phyloP scores from a whole-genome alignment of 2,888 invertebrate species.

The Amorpha juglandis region DNA sequence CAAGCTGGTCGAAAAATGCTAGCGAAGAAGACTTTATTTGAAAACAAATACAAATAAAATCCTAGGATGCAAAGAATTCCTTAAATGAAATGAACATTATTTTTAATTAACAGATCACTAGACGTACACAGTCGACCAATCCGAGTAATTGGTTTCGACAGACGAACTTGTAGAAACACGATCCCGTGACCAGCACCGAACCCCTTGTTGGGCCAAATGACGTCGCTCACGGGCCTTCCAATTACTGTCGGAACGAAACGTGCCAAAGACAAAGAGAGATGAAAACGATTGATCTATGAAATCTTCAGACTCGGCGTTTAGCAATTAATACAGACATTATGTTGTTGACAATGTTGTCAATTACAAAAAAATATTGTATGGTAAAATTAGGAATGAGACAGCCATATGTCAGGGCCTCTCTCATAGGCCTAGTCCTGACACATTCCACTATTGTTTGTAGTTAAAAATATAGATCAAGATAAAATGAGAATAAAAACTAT shows the following conservation, averaged over 20 bases:
- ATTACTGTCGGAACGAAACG: not conserved
- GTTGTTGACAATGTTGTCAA: not conserved
- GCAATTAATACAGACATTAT: not conserved
- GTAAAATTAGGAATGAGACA: too few relatives aligned
- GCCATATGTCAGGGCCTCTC: too few relatives aligned
- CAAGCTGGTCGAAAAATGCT: too few relatives aligned
- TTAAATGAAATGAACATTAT: not conserved
- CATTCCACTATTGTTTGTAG: too few relatives aligned
- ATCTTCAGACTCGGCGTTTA: not conserved
- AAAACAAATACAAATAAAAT: too few relatives aligned
- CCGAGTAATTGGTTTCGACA: not conserved
- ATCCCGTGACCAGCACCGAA: not conserved
- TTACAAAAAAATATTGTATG: not conserved
- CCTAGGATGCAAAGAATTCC: not conserved
- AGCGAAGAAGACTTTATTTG: too few relatives aligned
- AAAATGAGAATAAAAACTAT: too few relatives aligned
- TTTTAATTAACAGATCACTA: not conserved
- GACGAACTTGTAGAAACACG: not conserved
- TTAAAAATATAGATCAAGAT: too few relatives aligned
- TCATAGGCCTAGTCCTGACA: too few relatives aligned
- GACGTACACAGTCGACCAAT: not conserved
- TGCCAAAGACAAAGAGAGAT: constrained; percentile 16
- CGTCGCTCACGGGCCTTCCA: constrained; percentile 18
- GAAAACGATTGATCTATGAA: constrained; percentile 12
- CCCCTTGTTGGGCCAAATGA: not conserved